Evolutionary conservation across 2,113 vertebrate genomes (phyloP), one percentile per base, ranked within the genome.

Genomic region (Oncorhynchus mykiss): DNA sequence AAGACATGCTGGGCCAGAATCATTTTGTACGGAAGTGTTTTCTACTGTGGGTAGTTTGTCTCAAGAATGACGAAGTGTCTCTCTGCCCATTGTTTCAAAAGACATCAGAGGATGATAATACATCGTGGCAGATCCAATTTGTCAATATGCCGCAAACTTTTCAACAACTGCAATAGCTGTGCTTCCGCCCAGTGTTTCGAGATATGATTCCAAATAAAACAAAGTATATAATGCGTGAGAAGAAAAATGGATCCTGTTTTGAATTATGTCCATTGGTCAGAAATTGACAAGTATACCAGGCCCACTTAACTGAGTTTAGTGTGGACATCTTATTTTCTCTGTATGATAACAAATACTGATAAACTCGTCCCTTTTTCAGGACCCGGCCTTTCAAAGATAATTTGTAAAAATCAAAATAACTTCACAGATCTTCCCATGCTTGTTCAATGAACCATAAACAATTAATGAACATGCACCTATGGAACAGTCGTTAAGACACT

Each of bases 81-180:
- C 78, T 65, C 49, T 71, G 77, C 74, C 75, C 73, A 74, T 60
- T 80, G 72, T 77, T 88, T 83, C 84, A 80, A 86, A 86, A 80
- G 75, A 81, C 76, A 82, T 87, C 76, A 82, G 76, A 80, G 79
- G 59, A 84, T 82, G 85, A 83, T 81, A 80, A 72, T 76, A 76
- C 74, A 79, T 45, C 72, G 70, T 80, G 72, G 74, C 80, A 82
- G 73, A 70, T 75, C 76, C 73, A 82, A 87, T 87, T 86, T 73
- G 85, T 85, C 85, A 87, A 62, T 64, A 75, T 62, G 73, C 49
- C 67, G 16, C n/a, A 67, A 71, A 34, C 71, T 20, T 39, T 49
- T 27, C 22, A 65, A 31, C 68, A 60, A 22, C 54, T 77, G 29
- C 12, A 67, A 29, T 31, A 24, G 65, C 25, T 25, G 14, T 29